phyloP scores from a whole-genome alignment of 2,113 vertebrate genomes.

The Bos taurus region ARS-UCD2.0 NC_037329.1:16091501-16092000 shows the following conservation, averaged over 20 bases:
- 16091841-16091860: background rate
- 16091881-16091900: background rate
- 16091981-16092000: background rate
- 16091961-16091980: background rate
- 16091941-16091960: background rate
- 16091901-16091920: background rate
- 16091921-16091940: background rate
- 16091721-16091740: background rate
- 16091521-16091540: background rate
- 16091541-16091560: background rate
- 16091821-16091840: background rate
- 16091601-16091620: background rate
- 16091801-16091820: background rate
- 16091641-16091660: background rate
- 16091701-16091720: background rate
- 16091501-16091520: background rate
- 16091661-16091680: background rate
- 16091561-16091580: background rate
- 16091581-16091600: rapidly evolving
- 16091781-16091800: background rate
- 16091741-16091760: background rate
- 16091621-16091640: background rate
- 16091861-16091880: background rate
- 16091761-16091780: background rate
- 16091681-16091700: background rate